phyloP scores from a whole-genome alignment of 92 coral and sea anemone genomes.

The Pocillopora grandis region DNA sequence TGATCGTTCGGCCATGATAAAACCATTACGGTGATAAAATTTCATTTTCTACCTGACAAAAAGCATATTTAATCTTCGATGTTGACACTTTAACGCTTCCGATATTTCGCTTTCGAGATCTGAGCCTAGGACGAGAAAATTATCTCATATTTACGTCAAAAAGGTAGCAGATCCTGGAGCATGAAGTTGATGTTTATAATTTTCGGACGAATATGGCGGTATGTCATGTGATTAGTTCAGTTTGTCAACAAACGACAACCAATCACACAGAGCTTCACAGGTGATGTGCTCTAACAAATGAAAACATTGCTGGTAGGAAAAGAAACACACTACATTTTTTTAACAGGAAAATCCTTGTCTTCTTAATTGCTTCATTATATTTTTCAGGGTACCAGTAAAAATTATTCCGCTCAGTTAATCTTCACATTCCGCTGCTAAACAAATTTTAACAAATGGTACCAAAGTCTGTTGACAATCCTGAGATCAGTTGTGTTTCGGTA shows the following conservation, averaged over 20 bases:
- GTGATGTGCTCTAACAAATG: slow-evolving; percentile 45
- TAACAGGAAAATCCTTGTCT: slow-evolving; percentile 18
- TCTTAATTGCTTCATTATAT: slow-evolving; percentile 32
- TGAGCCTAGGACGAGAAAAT: background rate
- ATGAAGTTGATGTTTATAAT: slow-evolving; percentile 26
- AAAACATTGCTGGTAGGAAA: slow-evolving; percentile 16
- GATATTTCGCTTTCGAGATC: background rate
- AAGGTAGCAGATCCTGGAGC: slow-evolving; percentile 14
- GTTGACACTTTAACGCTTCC: background rate
- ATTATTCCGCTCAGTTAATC: slow-evolving; percentile 32
- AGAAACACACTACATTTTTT: slow-evolving; percentile 20
- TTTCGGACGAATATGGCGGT: slow-evolving; percentile 45
- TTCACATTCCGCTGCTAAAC: background rate
- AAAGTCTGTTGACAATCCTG: background rate
- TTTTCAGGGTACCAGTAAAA: slow-evolving; percentile 39
- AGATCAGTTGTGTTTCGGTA: too few relatives aligned
- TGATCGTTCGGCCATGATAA: slow-evolving; percentile 28
- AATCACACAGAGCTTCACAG: slow-evolving; percentile 69
- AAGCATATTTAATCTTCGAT: background rate
- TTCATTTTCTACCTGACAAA: slow-evolving; percentile 20
- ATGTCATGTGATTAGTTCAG: slow-evolving; percentile 69
- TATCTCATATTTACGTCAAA: slow-evolving; percentile 6
- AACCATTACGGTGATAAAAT: background rate
- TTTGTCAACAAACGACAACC: slow-evolving; percentile 67
- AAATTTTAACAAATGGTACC: background rate